These are phyloP conservation scores for Umimayanthus chanpuru DNA, from an alignment of 92 coral and sea anemone genomes.

Conservation along the genomic window DNA sequence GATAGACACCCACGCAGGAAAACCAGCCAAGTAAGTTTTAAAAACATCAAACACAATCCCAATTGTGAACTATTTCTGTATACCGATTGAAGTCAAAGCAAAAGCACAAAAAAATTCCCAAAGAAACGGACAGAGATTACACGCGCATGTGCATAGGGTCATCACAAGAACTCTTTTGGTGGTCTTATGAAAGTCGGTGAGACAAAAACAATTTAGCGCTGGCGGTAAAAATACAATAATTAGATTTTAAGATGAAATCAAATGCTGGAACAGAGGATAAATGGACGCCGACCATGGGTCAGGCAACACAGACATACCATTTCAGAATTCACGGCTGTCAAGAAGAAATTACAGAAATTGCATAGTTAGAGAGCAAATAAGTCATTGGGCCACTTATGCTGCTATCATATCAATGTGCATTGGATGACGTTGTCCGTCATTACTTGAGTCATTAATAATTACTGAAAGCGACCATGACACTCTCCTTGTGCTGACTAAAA, in stretches of 20 bases:
- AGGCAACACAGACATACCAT: neutral
- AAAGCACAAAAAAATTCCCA: neutral
- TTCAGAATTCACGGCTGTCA: neutral
- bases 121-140: neutral
- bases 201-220: neutral
- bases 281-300: neutral
- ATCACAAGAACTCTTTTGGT: neutral
- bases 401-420: neutral
- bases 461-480: neutral
- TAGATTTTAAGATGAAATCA: constrained; percentile 1
- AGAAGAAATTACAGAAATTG: neutral
- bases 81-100: too few relatives aligned
- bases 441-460: neutral
- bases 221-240: neutral
- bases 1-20: neutral
- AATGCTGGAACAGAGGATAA: neutral
- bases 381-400: neutral
- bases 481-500: neutral
- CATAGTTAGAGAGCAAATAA: neutral
- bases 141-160: neutral
- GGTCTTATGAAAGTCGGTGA: neutral
- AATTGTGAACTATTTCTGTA: too few relatives aligned
- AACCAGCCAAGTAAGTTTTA: too few relatives aligned
- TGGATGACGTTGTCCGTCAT: neutral
- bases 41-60: too few relatives aligned